Conservation (phyloP, 2,888 invertebrate species). For the Lasioglossum vierecki region DNA sequence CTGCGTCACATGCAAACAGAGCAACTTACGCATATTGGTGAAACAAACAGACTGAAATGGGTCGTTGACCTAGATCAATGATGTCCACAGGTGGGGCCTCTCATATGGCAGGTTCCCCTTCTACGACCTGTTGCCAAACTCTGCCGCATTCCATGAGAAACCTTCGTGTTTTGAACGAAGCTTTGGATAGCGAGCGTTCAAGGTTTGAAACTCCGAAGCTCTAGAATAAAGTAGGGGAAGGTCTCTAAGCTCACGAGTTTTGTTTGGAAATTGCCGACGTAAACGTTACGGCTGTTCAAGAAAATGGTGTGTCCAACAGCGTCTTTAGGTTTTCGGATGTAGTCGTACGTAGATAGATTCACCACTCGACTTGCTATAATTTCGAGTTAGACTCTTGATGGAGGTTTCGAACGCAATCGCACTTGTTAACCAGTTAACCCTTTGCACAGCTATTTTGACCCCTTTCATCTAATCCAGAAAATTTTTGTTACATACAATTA, state of each 20-base stretch:
- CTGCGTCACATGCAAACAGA: background rate
- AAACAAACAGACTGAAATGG: slow-evolving; percentile 4
- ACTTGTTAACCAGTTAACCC: background rate
- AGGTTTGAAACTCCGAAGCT: background rate
- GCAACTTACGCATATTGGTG: background rate
- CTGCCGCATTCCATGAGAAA: background rate
- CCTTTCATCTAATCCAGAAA: too few species aligned
- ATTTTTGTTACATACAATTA: too few species aligned
- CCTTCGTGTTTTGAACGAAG: slow-evolving; percentile 8
- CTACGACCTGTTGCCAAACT: slow-evolving; percentile 19
- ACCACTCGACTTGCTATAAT: background rate
- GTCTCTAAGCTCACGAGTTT: background rate
- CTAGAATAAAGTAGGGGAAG: background rate
- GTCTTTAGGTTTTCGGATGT: background rate
- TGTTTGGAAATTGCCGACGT: background rate
- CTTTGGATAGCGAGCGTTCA: background rate
- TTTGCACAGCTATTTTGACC: background rate
- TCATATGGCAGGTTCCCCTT: slow-evolving; percentile 13
- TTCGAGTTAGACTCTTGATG: background rate
- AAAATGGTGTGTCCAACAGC: background rate
- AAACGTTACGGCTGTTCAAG: background rate
- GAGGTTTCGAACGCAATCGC: background rate
- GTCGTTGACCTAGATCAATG: slow-evolving; percentile 2
- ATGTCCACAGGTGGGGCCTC: slow-evolving; percentile 16
- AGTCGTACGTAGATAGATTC: background rate